Conservation (phyloP, 2,113 vertebrate genomes). For the Chrysemys picta region DNA sequence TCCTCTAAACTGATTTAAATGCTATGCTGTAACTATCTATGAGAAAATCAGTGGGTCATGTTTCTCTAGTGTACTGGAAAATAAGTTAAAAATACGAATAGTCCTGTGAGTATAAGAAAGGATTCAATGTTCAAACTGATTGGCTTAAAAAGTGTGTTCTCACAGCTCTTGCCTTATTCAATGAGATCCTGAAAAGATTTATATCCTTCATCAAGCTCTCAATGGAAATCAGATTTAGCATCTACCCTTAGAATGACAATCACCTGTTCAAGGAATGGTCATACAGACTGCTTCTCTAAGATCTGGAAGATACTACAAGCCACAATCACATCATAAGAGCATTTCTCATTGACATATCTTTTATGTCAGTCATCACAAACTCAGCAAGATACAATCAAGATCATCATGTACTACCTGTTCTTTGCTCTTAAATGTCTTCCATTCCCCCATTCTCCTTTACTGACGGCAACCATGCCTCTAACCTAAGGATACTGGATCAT, state of each 20-base stretch:
- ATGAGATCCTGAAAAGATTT: neutral
- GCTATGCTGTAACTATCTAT: neutral
- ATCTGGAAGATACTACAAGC: neutral
- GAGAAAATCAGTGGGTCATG: neutral
- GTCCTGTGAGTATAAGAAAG: neutral
- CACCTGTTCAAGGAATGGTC: neutral
- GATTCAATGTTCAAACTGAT: neutral
- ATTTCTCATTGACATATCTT: neutral
- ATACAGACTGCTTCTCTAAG: neutral
- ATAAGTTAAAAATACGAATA: neutral
- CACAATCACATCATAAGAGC: neutral
- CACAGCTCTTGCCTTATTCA: neutral
- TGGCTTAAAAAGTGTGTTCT: conserved; percentile 4
- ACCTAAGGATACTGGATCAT: neutral
- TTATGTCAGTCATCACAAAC: conserved; percentile 9
- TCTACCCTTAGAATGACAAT: neutral
- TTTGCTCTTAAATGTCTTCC: conserved; percentile 16
- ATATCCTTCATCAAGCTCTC: neutral
- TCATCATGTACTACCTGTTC: neutral
- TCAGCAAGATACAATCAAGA: neutral
- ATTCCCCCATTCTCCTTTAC: neutral
- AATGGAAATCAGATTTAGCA: neutral
- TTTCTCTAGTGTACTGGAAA: neutral
- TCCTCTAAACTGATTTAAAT: neutral
- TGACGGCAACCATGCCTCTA: neutral